These are phyloP conservation scores for Chamaetylas fuelleborni DNA, from an alignment of 2,113 vertebrate genomes.

Conservation along the genomic window DNA sequence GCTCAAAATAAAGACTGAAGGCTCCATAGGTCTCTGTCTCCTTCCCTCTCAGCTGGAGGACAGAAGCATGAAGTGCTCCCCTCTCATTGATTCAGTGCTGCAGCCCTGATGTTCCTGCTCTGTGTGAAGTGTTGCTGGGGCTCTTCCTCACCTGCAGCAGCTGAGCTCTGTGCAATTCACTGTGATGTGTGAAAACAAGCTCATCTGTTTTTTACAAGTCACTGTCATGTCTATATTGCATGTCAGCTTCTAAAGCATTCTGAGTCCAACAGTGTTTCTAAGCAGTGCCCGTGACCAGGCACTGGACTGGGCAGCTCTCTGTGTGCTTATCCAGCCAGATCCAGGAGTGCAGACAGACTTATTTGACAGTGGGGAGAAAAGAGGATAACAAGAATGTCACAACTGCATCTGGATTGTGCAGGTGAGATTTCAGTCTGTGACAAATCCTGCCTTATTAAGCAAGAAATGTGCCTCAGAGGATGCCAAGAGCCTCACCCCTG, in stretches of 20 bases:
- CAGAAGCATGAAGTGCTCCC: background rate
- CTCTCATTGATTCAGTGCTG: background rate
- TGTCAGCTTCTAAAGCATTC: background rate
- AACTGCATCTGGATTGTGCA: background rate
- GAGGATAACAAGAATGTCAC: background rate
- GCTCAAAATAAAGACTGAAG: background rate
- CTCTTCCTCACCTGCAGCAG: background rate
- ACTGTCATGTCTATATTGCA: background rate
- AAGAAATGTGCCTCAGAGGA: background rate
- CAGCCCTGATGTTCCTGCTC: background rate
- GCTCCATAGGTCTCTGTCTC: background rate
- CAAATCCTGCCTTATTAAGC: background rate
- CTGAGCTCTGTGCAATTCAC: background rate
- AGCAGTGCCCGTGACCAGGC: background rate
- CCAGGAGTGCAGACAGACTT: background rate
- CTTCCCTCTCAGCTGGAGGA: background rate
- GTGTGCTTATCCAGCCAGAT: background rate
- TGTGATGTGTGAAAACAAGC: background rate
- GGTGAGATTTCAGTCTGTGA: background rate
- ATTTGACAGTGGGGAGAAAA: background rate
- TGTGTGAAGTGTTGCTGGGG: background rate
- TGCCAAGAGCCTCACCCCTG: background rate
- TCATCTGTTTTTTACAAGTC: background rate
- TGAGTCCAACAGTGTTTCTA: background rate
- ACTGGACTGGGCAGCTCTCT: background rate